These are phyloP conservation scores for Epinotia ramella DNA, from an alignment of 2,888 invertebrate genomes.

Conservation along the genomic window DNA sequence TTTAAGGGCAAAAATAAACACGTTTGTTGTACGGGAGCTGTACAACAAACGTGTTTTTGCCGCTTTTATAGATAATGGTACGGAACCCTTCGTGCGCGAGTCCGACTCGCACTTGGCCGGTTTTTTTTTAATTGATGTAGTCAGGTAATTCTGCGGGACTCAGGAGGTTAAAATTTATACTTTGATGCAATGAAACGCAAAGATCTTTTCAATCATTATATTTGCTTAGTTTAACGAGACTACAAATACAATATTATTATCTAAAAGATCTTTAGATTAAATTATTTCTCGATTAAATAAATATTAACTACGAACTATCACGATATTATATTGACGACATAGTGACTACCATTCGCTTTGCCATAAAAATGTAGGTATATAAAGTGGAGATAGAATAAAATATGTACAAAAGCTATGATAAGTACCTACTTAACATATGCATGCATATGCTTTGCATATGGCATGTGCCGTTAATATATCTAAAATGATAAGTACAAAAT, in stretches of 20 bases:
- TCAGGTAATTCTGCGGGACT: no score
- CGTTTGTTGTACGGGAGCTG: no score
- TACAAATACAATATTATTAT: neutral
- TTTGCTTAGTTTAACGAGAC: neutral
- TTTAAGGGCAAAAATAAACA: no score
- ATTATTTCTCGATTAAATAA: neutral
- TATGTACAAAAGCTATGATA: slow-evolving; percentile 4
- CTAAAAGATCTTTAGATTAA: neutral
- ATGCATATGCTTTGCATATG: neutral
- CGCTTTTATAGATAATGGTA: no score
- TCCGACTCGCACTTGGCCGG: no score
- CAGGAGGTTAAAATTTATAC: neutral
- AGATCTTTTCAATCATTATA: neutral
- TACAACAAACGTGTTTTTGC: no score
- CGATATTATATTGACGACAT: no score
- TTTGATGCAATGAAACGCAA: neutral
- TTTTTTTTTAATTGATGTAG: no score
- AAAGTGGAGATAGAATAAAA: neutral
- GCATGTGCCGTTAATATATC: neutral
- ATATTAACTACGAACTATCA: slow-evolving; percentile 1
- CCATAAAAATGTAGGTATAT: neutral
- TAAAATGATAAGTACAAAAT: neutral
- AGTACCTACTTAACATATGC: neutral
- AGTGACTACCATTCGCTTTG: neutral
- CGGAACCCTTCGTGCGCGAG: no score